These are phyloP conservation scores for Enteromius thamalakanensis DNA, from an alignment of 2,797 vertebrate species.

Conservation along the genomic window DNA sequence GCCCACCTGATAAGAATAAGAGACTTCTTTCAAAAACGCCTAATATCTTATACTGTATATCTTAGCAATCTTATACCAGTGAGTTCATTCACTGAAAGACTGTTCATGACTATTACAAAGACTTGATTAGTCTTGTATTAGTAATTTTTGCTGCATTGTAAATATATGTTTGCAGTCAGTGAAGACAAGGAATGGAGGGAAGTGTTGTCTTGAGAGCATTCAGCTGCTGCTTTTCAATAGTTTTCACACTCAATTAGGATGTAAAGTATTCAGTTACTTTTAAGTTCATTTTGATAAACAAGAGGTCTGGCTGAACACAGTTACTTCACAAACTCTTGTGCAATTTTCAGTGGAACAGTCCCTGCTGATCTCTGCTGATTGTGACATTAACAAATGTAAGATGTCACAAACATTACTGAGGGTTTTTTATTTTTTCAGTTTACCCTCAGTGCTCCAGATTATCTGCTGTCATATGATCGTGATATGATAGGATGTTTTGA, in stretches of 20 bases:
- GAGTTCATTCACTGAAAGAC: not conserved
- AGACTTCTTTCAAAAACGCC: not conserved
- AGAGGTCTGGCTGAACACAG: constrained; percentile 17
- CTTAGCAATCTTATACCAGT: not conserved
- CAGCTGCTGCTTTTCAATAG: not conserved
- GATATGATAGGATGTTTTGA: constrained; percentile 45
- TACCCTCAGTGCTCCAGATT: not conserved
- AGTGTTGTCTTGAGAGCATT: not conserved
- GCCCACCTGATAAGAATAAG: not conserved
- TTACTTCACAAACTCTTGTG: constrained; percentile 30
- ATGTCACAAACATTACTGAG: not conserved
- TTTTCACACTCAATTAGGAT: not conserved
- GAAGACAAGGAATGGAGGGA: not conserved
- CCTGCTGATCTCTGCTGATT: constrained; percentile 22
- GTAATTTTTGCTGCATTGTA: not conserved
- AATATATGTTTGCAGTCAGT: not conserved
- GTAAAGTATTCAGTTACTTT: not conserved
- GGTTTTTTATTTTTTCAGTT: not conserved
- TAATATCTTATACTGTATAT: too few species aligned
- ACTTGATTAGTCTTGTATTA: too few species aligned
- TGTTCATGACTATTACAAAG: not conserved
- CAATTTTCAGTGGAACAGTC: constrained; percentile 8
- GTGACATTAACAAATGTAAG: constrained; percentile 17
- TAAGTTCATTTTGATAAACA: constrained; percentile 16
- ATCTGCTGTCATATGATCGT: constrained; percentile 38